phyloP scores from a whole-genome alignment of 2,797 vertebrate species.

The Gobionotothen gibberifrons region DNA sequence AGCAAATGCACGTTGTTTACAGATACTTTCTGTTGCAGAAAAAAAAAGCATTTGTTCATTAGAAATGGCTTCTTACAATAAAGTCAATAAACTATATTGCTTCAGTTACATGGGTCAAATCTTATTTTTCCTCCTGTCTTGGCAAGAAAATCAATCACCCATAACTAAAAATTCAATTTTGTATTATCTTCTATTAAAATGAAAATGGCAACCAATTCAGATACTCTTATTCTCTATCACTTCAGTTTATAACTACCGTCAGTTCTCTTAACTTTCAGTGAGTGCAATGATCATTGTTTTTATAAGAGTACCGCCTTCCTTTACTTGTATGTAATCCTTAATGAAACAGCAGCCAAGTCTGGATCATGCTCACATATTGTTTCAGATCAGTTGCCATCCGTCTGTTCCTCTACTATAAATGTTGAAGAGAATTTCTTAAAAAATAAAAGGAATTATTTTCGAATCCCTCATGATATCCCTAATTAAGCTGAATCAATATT shows the following conservation, averaged over 20 bases:
- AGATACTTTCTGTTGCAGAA: background rate
- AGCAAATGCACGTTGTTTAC: background rate
- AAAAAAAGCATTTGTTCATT: background rate
- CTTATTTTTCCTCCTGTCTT: background rate
- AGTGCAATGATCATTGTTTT: background rate
- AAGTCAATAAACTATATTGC: background rate
- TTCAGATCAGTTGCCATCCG: background rate
- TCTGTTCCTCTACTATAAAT: background rate
- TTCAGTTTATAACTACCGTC: too few species aligned
- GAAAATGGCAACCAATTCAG: background rate
- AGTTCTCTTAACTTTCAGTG: background rate
- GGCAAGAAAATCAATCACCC: background rate
- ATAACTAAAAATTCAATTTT: background rate
- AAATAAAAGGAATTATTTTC: conserved; percentile 15
- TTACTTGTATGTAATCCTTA: background rate
- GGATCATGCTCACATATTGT: background rate
- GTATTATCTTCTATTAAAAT: background rate
- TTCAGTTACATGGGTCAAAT: background rate
- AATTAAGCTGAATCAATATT: conserved; percentile 31
- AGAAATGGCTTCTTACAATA: background rate
- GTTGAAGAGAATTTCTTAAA: conserved; percentile 9
- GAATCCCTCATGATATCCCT: conserved; percentile 18
- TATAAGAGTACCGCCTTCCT: background rate
- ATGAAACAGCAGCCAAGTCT: background rate
- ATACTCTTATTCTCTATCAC: background rate